These are phyloP conservation scores for Muscidifurax raptorellus DNA, from an alignment of 1,140 invertebrate genomes.

Conservation along the genomic window DNA sequence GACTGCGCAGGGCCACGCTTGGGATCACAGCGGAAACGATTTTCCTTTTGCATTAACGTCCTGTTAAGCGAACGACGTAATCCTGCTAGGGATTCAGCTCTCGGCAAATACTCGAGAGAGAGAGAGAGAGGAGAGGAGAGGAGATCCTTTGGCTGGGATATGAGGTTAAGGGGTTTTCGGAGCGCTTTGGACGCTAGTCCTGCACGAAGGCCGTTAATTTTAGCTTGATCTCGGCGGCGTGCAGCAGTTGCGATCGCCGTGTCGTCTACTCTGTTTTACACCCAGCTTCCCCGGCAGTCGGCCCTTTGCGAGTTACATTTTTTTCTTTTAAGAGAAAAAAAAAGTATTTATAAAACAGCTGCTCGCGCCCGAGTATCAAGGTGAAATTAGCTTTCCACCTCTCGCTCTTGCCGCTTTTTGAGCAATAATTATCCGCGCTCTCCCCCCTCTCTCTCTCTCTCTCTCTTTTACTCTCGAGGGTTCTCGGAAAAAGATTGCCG, in stretches of 20 bases:
- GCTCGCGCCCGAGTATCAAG: neutral
- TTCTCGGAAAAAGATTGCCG: neutral
- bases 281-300: constrained; percentile 51
- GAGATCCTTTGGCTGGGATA: constrained; percentile 58
- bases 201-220: constrained; percentile 62
- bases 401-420: constrained; percentile 20
- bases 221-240: constrained; percentile 58
- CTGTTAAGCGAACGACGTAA: constrained; percentile 66
- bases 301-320: constrained; percentile 48
- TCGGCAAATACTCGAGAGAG: constrained; percentile 27
- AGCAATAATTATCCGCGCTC: constrained; percentile 11
- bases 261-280: neutral
- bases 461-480: neutral
- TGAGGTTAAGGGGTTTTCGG: constrained; percentile 60
- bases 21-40: constrained; percentile 38
- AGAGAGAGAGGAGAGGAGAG: constrained; percentile 13
- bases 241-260: constrained; percentile 55
- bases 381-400: constrained; percentile 45
- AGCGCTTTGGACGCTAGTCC: constrained; percentile 57
- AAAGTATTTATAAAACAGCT: neutral
- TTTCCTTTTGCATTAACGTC: constrained; percentile 63
- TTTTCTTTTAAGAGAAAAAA: constrained; percentile 19
- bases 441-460: neutral
- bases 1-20: constrained; percentile 25
- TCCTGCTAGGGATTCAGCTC: constrained; percentile 60